Evolutionary conservation across 2,888 invertebrate genomes (phyloP), one percentile per base, ranked within the genome.

Genomic region (Netelia melanura): DNA sequence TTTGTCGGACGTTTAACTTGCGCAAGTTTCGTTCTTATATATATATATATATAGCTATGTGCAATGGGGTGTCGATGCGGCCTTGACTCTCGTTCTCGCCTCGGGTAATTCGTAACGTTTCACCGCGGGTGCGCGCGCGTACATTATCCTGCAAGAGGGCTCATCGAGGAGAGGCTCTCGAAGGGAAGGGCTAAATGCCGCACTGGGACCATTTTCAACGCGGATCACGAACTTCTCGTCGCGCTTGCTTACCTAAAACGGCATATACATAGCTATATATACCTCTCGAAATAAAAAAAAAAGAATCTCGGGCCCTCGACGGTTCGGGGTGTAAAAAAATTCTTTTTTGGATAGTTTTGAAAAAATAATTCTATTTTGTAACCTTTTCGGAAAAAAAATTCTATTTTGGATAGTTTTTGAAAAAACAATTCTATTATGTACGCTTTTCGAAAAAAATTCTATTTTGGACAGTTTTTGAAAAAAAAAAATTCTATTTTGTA

Each of bases 141-240:
- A 17, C 68, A 62, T 52, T 62, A 52, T 25, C 61, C 61, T 17
- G 44, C n/a, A n/a, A 11, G 21, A 64, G 64, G 17, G 23, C 9
- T 62, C 14, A 61, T 25, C 30, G 84, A 52, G 76, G 65, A 82
- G 83, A 67, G 79, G 56, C 65, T 61, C 74, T 77, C 79, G 56
- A 78, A 80, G 75, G 75, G 64, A 83, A 84, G 87, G 89, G 86
- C 89, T 93, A 92, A 93, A 92, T 91, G 91, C 89, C 92, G 91
- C 92, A 87, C 83, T 83, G 93, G 92, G 93, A 93, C 92, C 90
- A 93, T 93, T 93, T 89, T 90, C 88, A 87, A 89, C 87, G 89
- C 88, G 89, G n/a, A 80, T 72, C 87, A 83, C 88, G 91, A 88
- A 90, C 90, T 90, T 90, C 89, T 89, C 90, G 92, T 92, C 91